Conservation (phyloP, 2,888 invertebrate genomes). For the Dryobotodes eremita region DNA sequence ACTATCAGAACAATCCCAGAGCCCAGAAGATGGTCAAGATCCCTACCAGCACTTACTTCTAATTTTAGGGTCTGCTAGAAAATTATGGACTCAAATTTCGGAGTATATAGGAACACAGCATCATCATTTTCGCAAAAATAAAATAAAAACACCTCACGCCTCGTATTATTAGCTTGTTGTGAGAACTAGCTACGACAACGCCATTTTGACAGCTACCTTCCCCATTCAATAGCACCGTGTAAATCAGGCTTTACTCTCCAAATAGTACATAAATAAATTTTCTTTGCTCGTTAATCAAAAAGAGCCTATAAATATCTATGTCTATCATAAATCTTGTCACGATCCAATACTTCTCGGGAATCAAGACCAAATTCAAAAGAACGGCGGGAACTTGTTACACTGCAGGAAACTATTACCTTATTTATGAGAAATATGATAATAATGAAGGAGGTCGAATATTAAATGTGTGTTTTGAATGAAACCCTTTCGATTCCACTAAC, state of each 20-base stretch:
- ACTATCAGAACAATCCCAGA: too few relatives aligned
- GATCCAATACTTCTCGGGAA: slow-evolving; percentile 15
- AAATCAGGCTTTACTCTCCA: background rate
- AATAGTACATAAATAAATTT: background rate
- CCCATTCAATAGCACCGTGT: background rate
- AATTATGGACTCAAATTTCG: too few relatives aligned
- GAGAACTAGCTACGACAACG: too few relatives aligned
- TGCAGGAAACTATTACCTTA: slow-evolving; percentile 46
- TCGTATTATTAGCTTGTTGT: too few relatives aligned
- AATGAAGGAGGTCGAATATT: slow-evolving; percentile 46
- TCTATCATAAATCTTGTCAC: slow-evolving; percentile 28
- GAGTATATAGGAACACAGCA: too few relatives aligned
- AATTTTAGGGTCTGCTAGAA: too few relatives aligned
- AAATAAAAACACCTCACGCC: too few relatives aligned
- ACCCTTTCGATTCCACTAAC: slow-evolving; percentile 8
- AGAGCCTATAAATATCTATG: slow-evolving; percentile 2
- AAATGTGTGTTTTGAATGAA: slow-evolving; percentile 42
- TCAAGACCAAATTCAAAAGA: slow-evolving; percentile 22
- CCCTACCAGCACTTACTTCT: too few relatives aligned
- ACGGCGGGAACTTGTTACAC: slow-evolving; percentile 15
- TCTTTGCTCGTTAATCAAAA: background rate
- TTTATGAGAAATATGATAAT: slow-evolving; percentile 62
- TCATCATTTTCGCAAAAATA: too few relatives aligned
- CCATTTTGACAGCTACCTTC: too few relatives aligned
- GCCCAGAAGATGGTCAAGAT: too few relatives aligned